Base-by-base conservation (phyloP, 2,113 vertebrate genomes). In the Marmota monax region DNA sequence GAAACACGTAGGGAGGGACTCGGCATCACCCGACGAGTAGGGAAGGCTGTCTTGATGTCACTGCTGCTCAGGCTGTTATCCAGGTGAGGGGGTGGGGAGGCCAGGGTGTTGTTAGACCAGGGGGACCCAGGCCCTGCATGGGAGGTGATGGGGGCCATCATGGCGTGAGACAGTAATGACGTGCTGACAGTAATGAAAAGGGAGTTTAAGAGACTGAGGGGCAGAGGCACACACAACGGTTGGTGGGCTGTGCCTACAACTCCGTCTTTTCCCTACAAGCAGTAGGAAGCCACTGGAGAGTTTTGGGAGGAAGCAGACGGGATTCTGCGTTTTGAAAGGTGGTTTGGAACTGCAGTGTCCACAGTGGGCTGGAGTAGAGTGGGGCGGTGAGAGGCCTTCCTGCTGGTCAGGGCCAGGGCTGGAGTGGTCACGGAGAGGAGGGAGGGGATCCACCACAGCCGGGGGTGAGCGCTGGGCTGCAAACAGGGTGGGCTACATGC, bases 201-300 rank as follows among this genome's bases (percentile, higher is more conserved):
- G 45, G 45, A 45, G 45, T 45, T 45, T 8, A 1, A 45, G 45
- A 45, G 7, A 45, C 45, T 45, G 45, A 51, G 63, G 34, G 34
- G n/a, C 25, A 32, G 23, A 27, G 17, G 10, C 10, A 4, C 11
- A 39, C 14, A 29, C 1, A 0, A 2, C 11, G 67, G n/a, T 8
- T 22, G 11, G 61, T 14, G 56, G 56, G 56, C 56, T 4, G 13
- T 32, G 25, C 42, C n/a, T 23, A 2, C 39, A 23, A 58, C n/a
- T 14, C 51, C 42, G 51, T 51, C 70, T 22, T 61, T 32, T 17
- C 51, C 32, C 37, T 12, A 14, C 22, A 29, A 39, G 25, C 58
- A 61, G 63, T 84, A 39, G 16, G 18, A 63, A 48, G 69, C 18
- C 25, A 20, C 11, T 42, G 48, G 12, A 25, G 51, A 37, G 2